Conservation (phyloP, 2,113 vertebrate genomes). For the Mobula birostris region DNA sequence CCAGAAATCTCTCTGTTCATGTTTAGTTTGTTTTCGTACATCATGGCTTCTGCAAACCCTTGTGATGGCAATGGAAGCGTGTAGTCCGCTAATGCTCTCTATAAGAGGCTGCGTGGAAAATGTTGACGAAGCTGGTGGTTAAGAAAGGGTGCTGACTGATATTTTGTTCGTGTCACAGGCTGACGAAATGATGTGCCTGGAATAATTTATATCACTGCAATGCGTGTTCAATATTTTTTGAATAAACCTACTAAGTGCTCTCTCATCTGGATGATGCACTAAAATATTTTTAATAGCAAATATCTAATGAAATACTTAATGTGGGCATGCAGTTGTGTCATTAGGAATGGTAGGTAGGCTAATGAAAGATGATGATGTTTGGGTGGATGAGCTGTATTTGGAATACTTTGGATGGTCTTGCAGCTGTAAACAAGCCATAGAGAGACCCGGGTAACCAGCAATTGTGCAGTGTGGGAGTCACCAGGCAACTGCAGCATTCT, state of each 20-base stretch:
- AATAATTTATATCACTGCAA: constrained; percentile 30
- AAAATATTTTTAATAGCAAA: not conserved
- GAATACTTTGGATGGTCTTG: not conserved
- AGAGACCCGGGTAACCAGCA: not conserved
- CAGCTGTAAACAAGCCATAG: not conserved
- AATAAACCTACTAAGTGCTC: not conserved
- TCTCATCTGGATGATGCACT: no score
- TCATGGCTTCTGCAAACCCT: not conserved
- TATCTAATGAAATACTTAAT: not conserved
- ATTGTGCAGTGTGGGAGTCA: not conserved
- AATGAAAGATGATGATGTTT: not conserved
- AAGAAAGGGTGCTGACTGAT: not conserved
- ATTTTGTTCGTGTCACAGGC: constrained; percentile 18
- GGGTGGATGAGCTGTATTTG: not conserved
- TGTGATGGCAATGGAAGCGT: not conserved
- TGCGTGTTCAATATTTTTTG: not conserved
- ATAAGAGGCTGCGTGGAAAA: not conserved
- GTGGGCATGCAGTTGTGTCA: not conserved
- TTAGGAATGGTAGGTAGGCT: not conserved
- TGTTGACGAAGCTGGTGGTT: not conserved
- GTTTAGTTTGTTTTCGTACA: not conserved
- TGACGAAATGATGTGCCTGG: not conserved
- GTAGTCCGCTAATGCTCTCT: not conserved
- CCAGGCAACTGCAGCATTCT: not conserved
- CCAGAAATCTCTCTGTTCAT: not conserved